Base-by-base conservation (phyloP, 1,140 invertebrate genomes). In the Leptestheria dahalacensis region DNA sequence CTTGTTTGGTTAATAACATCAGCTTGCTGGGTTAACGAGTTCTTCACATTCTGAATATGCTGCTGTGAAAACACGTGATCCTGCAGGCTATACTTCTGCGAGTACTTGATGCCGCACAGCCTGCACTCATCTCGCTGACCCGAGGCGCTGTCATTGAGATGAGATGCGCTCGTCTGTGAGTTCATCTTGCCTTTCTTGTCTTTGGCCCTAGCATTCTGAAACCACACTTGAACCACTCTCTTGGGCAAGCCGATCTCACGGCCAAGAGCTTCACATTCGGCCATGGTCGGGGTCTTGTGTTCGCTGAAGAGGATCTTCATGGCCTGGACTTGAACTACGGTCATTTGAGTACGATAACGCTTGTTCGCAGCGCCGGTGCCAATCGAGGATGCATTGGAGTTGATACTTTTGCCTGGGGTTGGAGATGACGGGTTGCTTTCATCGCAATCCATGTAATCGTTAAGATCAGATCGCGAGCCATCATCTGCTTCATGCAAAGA, bases 251-350 rank as follows among this genome's bases (percentile, higher is more conserved):
- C 90, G 63, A 96, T 93, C 70, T 93, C 89, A 47, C 82, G 77
- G 10, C 93, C 93, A 21, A 98, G 77, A 77, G 88, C 84, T 72
- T 97, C 91, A 72, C 93, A 97, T 72, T 98, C 93, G 10, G 88
- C 84, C 93, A 97, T 97, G 10, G 92, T 96, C n/a, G 94, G 94
- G 18, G 93, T 97, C 74, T 97, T 97, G 75, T 96, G 97, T 69
- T 96, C 91, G 65, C 76, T 75, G 73, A 97, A 97, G 41, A 98
- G 76, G 57, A 82, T 83, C 74, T 96, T 96, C 92, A 97, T 96
- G 48, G 92, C 84, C 71, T 91, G 91, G 10, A 95, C 85, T 77
- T 95, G 89, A 70, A 80, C 61, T 56, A 66, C 71, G 29, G 67
- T 70, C 89, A 95, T 94, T 71, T 94, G 91, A 1, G 91, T 96